Evolutionary conservation across 2,797 vertebrate genomes (phyloP).

Genomic region (Sebastes itinus): DNA sequence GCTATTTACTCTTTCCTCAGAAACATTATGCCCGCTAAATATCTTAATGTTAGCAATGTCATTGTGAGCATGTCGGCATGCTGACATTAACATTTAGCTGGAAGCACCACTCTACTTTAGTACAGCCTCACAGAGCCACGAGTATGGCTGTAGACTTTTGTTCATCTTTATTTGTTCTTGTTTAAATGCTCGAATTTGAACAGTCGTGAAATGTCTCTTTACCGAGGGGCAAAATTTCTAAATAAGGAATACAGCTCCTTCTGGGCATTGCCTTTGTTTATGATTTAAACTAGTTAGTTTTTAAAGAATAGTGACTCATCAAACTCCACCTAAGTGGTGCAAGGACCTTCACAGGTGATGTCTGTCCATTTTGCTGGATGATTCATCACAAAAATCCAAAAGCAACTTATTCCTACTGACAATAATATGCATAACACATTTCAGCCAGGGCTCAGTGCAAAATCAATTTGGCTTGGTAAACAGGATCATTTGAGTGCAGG

Average conservation of each 20-base stretch:
- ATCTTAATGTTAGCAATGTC: neutral
- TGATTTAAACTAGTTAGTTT: neutral
- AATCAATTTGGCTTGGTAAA: constrained; percentile 40
- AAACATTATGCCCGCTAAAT: neutral
- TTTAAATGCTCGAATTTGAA: constrained; percentile 6
- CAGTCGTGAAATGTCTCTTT: constrained; percentile 1
- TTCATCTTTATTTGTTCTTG: neutral
- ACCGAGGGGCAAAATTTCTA: neutral
- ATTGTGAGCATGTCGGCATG: neutral
- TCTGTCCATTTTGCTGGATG: neutral
- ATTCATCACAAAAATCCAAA: constrained; percentile 21
- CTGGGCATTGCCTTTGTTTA: neutral
- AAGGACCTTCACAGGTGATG: neutral
- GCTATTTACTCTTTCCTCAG: neutral
- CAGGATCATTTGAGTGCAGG: constrained; percentile 28
- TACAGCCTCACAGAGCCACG: neutral
- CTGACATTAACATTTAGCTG: neutral
- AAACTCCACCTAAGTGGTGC: neutral
- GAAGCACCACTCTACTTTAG: neutral
- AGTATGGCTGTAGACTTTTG: neutral
- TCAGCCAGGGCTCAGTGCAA: constrained; percentile 12
- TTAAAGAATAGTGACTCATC: neutral
- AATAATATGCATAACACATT: constrained; percentile 33
- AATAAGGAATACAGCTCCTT: neutral
- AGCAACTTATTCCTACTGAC: constrained; percentile 6